phyloP scores from a whole-genome alignment of 2,797 vertebrate genomes.

The Cetoscarus ocellatus region DNA sequence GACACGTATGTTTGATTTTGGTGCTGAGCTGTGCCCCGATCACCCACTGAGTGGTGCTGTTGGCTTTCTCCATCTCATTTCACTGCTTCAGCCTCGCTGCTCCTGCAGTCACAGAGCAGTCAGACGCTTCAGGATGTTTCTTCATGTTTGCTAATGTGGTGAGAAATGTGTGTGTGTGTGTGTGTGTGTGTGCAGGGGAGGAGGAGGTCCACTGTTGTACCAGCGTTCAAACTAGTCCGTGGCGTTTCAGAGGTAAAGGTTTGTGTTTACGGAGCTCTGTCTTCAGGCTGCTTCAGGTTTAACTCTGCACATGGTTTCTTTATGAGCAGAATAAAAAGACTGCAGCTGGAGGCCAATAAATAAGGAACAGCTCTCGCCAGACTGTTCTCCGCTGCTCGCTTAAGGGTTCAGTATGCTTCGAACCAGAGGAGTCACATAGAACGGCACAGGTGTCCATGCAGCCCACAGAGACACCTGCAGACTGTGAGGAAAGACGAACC shows the following conservation, averaged over 20 bases:
- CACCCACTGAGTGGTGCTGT: constrained; percentile 54
- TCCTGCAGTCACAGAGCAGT: constrained; percentile 25
- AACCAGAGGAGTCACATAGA: constrained; percentile 15
- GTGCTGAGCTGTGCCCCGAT: background rate
- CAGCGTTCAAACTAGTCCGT: constrained; percentile 86
- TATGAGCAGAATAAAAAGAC: constrained; percentile 55
- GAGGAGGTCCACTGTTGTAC: constrained; percentile 85
- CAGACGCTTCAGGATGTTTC: background rate
- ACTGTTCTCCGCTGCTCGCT: constrained; percentile 33
- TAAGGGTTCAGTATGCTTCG: constrained; percentile 45
- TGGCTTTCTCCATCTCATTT: constrained; percentile 44
- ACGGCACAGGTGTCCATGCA: background rate
- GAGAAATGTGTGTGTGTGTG: constrained; percentile 30
- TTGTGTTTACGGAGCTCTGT: constrained; percentile 57
- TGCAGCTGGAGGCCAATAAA: constrained; percentile 25
- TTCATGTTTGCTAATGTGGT: constrained; percentile 23
- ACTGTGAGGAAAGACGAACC: background rate
- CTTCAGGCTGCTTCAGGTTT: constrained; percentile 33
- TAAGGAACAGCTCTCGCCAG: constrained; percentile 33
- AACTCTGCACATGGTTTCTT: constrained; percentile 29
- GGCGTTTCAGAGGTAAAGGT: constrained; percentile 89
- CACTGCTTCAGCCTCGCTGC: constrained; percentile 38
- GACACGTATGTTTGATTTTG: background rate
- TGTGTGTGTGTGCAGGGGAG: constrained; percentile 74
- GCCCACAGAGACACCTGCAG: background rate